These are phyloP conservation scores for Hippolais icterina DNA, from an alignment of 2,113 vertebrate genomes.

Conservation along the genomic window DNA sequence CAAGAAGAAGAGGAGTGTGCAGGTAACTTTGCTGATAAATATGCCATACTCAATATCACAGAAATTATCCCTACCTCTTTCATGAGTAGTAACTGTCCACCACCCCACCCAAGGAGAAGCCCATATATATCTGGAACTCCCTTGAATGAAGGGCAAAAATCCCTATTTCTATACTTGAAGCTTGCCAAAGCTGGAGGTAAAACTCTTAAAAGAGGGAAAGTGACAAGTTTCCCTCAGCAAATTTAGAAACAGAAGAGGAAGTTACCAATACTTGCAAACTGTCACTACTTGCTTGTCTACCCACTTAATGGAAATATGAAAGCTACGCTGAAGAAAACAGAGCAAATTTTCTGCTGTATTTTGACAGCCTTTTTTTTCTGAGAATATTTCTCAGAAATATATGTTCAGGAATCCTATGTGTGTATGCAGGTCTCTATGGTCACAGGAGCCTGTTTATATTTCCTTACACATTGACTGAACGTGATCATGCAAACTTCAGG, in stretches of 20 bases:
- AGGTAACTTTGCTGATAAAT: not conserved
- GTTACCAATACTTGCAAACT: not conserved
- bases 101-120: not conserved
- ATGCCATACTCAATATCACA: not conserved
- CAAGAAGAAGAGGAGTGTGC: not conserved
- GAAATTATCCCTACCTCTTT: not conserved
- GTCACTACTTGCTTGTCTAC: not conserved
- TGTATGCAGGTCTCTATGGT: not conserved
- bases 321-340: not conserved
- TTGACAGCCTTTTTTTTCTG: not conserved
- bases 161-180: not conserved
- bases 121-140: not conserved
- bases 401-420: not conserved
- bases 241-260: not conserved
- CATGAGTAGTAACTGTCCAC: not conserved
- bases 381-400: not conserved
- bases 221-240: not conserved
- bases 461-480: not conserved
- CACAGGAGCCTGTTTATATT: not conserved
- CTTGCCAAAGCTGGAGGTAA: not conserved
- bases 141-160: not conserved
- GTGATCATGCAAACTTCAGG: not conserved
- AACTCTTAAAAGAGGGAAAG: not conserved
- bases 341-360: not conserved
- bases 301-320: not conserved